Conservation (phyloP, 2,888 invertebrate genomes). For the Antitype chi region DNA sequence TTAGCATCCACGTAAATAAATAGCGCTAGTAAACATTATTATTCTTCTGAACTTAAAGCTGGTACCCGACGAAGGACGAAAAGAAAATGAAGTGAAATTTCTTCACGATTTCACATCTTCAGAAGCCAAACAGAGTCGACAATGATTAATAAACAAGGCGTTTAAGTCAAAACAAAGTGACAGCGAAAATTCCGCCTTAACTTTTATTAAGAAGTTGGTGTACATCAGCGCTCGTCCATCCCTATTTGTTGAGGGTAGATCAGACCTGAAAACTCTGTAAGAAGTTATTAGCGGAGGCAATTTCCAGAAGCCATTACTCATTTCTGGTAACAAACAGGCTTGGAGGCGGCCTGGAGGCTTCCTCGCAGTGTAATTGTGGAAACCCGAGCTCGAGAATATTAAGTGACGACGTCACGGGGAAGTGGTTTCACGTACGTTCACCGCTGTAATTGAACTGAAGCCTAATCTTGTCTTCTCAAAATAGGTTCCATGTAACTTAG, state of each 20-base stretch:
- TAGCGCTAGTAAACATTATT: slow-evolving; percentile 24
- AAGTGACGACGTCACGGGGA: slow-evolving; percentile 72
- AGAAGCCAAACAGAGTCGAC: slow-evolving; percentile 56
- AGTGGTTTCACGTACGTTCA: slow-evolving; percentile 69
- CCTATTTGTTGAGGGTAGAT: slow-evolving; percentile 80
- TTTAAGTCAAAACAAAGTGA: slow-evolving; percentile 81
- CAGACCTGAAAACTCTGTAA: slow-evolving; percentile 82
- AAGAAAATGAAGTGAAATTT: slow-evolving; percentile 49
- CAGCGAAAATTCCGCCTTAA: slow-evolving; percentile 76
- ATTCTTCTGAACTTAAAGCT: slow-evolving; percentile 35
- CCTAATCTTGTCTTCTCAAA: slow-evolving; percentile 70
- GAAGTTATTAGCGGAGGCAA: slow-evolving; percentile 86
- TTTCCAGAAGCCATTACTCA: slow-evolving; percentile 88
- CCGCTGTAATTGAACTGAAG: slow-evolving; percentile 70
- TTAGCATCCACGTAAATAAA: slow-evolving; percentile 1
- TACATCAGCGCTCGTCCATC: slow-evolving; percentile 71
- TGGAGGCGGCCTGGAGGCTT: slow-evolving; percentile 58
- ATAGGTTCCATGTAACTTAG: slow-evolving; percentile 57
- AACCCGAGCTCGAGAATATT: slow-evolving; percentile 68
- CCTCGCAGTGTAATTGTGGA: slow-evolving; percentile 69
- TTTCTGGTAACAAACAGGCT: slow-evolving; percentile 79
- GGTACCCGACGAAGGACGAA: neutral
- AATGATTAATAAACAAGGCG: slow-evolving; percentile 69
- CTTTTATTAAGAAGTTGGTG: slow-evolving; percentile 78
- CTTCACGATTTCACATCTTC: slow-evolving; percentile 48